Conservation (phyloP, 2,888 invertebrate genomes). For the Drosophila mulleri region DNA sequence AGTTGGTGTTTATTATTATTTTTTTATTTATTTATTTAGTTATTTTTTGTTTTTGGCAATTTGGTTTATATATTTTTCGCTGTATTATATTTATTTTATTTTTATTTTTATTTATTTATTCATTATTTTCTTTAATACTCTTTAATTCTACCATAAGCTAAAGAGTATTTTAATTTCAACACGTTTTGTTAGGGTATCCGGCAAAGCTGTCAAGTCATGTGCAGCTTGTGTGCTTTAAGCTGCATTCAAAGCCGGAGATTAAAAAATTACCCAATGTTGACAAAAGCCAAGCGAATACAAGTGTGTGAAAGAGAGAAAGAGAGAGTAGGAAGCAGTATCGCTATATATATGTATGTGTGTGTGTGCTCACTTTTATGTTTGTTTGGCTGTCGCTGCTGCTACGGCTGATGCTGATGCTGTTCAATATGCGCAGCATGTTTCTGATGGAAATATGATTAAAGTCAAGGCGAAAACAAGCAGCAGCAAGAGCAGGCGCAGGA, state of each 20-base stretch:
- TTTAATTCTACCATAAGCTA: neutral
- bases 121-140: too few relatives aligned
- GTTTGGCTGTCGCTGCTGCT: constrained; percentile 47
- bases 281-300: constrained; percentile 54
- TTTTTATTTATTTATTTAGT: too few relatives aligned
- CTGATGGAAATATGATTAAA: constrained; percentile 78
- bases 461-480: constrained; percentile 71
- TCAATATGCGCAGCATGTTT: constrained; percentile 69
- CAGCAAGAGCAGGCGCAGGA: constrained; percentile 4
- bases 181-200: constrained; percentile 14
- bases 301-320: neutral
- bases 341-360: neutral
- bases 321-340: neutral
- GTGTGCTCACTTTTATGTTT: constrained; percentile 46
- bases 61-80: too few relatives aligned
- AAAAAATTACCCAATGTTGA: constrained; percentile 72
- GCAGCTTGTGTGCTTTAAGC: constrained; percentile 51
- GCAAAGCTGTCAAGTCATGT: constrained; percentile 48
- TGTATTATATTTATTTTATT: too few relatives aligned
- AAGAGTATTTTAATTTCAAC: neutral
- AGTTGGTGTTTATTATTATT: too few relatives aligned
- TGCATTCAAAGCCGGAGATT: constrained; percentile 64
- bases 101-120: too few relatives aligned
- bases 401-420: constrained; percentile 49
- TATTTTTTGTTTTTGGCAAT: too few relatives aligned